These are phyloP conservation scores for Dendrophyllia cribrosa DNA, from an alignment of 64 coral and sea anemone species.

Conservation along the genomic window DNA sequence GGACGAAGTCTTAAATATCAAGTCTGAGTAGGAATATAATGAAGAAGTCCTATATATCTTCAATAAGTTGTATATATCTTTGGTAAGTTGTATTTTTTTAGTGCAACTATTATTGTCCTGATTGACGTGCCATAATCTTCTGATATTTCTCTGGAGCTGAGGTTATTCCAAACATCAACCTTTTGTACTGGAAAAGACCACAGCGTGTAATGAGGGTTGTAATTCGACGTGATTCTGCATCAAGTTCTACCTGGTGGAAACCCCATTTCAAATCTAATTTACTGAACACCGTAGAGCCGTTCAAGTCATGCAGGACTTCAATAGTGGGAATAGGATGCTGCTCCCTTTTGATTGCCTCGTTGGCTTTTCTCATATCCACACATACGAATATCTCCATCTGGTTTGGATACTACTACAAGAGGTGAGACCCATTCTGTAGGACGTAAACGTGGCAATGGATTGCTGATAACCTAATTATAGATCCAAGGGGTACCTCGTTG, in stretches of 20 bases:
- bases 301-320: constrained; percentile 1
- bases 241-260: background rate
- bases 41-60: background rate
- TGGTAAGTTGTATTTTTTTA: constrained; percentile 34
- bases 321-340: background rate
- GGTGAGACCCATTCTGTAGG: background rate
- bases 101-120: too few species aligned
- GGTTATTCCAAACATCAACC: too few species aligned
- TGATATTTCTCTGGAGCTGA: too few species aligned
- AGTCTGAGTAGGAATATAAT: too few species aligned
- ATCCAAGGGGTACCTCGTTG: too few species aligned
- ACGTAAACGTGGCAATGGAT: too few species aligned
- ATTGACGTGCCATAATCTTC: too few species aligned
- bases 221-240: background rate
- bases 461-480: too few species aligned
- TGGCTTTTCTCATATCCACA: background rate
- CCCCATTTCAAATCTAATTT: constrained; percentile 1
- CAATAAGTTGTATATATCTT: constrained; percentile 62
- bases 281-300: background rate
- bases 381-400: background rate
- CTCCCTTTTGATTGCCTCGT: background rate
- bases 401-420: background rate
- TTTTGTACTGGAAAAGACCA: background rate
- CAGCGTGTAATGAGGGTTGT: background rate
- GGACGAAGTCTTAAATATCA: too few species aligned